Evolutionary conservation across 2,113 vertebrate species (phyloP), one percentile per base, ranked within the genome.

Genomic region (Castor canadensis): DNA sequence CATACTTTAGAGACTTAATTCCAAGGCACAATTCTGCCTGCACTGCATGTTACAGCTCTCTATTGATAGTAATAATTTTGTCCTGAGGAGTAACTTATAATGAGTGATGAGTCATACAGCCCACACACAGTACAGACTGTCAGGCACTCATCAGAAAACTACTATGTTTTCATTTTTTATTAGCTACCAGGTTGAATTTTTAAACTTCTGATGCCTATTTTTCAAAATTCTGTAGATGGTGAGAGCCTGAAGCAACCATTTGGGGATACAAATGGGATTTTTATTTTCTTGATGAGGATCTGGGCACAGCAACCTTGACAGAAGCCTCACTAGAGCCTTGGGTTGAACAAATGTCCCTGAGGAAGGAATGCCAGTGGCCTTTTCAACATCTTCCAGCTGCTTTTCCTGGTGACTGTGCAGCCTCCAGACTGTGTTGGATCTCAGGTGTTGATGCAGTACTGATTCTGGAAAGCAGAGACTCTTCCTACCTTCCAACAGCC

Each of bases 401-500:
- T 28, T 6, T 3, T 49, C n/a, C 43, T 30, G 56, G 38, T 19
- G 35, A 6, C 6, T n/a, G 9, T 1, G 8, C 6, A 32, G 11
- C 35, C n/a, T 54, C 3, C 38, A 77, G 43, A 28, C 17, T 75
- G 11, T 38, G 35, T 10, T 22, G 54, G 10, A 58, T 30, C 0
- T 0, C 35, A 6, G 73, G 24, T 32, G 1, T 10, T 5, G 49
- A 8, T 10, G 47, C 35, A 38, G 28, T n/a, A 2, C 8, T 2
- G 1, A 0, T 11, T 30, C 38, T 47, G 20, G 77, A 52, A 80
- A 56, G n/a, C 6, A 7, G 17, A 58, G 86, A 0, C 16, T 38
- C 11, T 62, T 35, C 6, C 35, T 9, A 0, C 0, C 2, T 22
- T 11, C 6, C 17, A 11, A 19, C 0, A 9, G 2, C 3, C 11